These are phyloP conservation scores for Phasia obesa DNA, from an alignment of 2,888 invertebrate species.

Conservation along the genomic window DNA sequence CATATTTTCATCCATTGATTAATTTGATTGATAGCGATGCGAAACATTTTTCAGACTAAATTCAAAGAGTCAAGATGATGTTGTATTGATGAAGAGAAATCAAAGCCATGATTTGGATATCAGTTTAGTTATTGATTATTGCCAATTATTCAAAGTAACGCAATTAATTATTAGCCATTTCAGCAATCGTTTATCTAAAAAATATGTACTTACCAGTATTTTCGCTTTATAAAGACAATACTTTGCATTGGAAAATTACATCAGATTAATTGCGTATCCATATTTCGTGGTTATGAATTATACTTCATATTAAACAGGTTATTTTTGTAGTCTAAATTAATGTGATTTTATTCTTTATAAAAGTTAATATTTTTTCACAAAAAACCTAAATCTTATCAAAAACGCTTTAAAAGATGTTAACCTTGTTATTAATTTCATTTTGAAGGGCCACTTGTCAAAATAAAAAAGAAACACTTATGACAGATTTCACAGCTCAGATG, in stretches of 20 bases:
- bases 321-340: neutral
- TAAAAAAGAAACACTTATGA: constrained; percentile 14
- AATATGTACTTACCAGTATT: neutral
- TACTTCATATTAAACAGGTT: too few relatives aligned
- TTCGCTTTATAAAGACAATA: neutral
- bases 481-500: constrained; percentile 54
- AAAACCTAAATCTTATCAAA: constrained; percentile 5
- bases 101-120: constrained; percentile 7
- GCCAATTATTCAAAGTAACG: constrained; percentile 15
- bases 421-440: constrained; percentile 30
- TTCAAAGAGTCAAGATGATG: constrained; percentile 22
- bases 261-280: too few relatives aligned
- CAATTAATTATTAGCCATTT: constrained; percentile 20
- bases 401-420: constrained; percentile 24
- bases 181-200: neutral
- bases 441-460: constrained; percentile 22
- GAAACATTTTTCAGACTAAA: constrained; percentile 17
- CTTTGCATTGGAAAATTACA: neutral
- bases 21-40: constrained; percentile 58
- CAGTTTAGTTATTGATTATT: constrained; percentile 31
- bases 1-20: constrained; percentile 58
- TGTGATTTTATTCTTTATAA: constrained; percentile 2
- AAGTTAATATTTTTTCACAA: constrained; percentile 8
- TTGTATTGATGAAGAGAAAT: constrained; percentile 61
- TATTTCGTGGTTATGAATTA: too few relatives aligned